Conservation (phyloP, 92 coral and sea anemone species). For the Heliopora coerulea region DNA sequence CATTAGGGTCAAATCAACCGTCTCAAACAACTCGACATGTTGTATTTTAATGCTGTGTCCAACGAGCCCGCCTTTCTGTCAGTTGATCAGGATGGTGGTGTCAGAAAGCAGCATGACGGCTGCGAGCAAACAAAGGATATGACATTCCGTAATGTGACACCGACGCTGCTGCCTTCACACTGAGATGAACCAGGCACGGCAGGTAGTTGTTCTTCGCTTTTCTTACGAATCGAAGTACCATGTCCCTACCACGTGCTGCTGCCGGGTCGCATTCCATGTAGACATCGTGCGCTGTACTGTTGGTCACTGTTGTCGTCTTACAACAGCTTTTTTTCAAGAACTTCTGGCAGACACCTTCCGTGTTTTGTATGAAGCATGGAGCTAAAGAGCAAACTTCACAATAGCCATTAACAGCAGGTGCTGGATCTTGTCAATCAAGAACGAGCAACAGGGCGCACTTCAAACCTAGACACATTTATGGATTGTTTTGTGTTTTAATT, state of each 20-base stretch:
- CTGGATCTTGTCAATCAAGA: slow-evolving; percentile 90
- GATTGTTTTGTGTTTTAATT: slow-evolving; percentile 85
- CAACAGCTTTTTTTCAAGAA: background rate
- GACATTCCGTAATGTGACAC: slow-evolving; percentile 44
- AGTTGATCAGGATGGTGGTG: slow-evolving; percentile 29
- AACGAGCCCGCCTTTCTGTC: slow-evolving; percentile 42
- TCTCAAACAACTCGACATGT: slow-evolving; percentile 40
- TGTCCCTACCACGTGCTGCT: background rate
- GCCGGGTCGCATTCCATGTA: background rate
- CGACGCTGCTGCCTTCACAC: slow-evolving; percentile 19
- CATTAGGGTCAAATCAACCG: slow-evolving; percentile 42
- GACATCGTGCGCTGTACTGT: background rate
- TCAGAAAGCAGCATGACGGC: slow-evolving; percentile 39
- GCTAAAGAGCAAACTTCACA: slow-evolving; percentile 82
- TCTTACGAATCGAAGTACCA: background rate
- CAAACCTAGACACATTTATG: slow-evolving; percentile 77
- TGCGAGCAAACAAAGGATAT: slow-evolving; percentile 27
- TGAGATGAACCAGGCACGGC: background rate
- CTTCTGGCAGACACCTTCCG: slow-evolving; percentile 65
- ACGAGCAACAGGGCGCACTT: slow-evolving; percentile 81
- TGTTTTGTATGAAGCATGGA: slow-evolving; percentile 71
- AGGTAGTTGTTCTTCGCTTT: background rate
- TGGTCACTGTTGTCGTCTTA: background rate
- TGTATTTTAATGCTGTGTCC: slow-evolving; percentile 35
- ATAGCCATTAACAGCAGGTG: slow-evolving; percentile 99